Conservation (phyloP, 2,113 vertebrate genomes). For the Muntiacus reevesi region DNA sequence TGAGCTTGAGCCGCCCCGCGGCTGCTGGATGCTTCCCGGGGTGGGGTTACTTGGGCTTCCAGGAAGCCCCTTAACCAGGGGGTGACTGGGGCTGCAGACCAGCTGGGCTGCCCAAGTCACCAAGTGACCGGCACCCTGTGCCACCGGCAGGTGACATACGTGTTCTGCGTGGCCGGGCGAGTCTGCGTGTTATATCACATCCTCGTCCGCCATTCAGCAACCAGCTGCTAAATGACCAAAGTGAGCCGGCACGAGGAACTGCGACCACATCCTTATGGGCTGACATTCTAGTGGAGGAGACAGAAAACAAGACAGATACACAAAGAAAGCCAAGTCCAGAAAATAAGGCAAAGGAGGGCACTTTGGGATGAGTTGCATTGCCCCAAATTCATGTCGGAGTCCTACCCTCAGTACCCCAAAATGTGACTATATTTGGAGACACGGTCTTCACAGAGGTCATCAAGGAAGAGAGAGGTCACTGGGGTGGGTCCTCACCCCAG, state of each 20-base stretch:
- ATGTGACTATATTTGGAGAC: neutral
- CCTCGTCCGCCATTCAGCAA: rapidly evolving
- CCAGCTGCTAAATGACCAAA: rapidly evolving
- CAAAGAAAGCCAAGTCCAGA: neutral
- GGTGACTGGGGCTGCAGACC: neutral
- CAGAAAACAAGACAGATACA: neutral
- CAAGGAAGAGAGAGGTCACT: rapidly evolving
- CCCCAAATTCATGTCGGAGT: neutral
- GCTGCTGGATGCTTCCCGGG: neutral
- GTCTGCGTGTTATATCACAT: rapidly evolving
- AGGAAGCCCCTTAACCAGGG: neutral
- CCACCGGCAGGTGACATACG: rapidly evolving
- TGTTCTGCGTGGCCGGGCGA: neutral
- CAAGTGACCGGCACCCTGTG: rapidly evolving
- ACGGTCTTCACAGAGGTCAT: neutral
- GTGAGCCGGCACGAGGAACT: rapidly evolving
- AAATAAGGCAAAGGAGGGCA: neutral
- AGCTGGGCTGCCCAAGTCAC: neutral
- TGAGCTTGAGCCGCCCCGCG: neutral
- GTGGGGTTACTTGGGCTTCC: neutral
- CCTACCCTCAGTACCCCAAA: no score
- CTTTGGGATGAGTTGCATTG: rapidly evolving
- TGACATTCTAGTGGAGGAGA: rapidly evolving
- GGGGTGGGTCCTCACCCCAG: neutral
- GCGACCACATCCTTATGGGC: rapidly evolving